Evolutionary conservation across 2,113 vertebrate species (phyloP).

Genomic region (Glaucidium brasilianum): DNA sequence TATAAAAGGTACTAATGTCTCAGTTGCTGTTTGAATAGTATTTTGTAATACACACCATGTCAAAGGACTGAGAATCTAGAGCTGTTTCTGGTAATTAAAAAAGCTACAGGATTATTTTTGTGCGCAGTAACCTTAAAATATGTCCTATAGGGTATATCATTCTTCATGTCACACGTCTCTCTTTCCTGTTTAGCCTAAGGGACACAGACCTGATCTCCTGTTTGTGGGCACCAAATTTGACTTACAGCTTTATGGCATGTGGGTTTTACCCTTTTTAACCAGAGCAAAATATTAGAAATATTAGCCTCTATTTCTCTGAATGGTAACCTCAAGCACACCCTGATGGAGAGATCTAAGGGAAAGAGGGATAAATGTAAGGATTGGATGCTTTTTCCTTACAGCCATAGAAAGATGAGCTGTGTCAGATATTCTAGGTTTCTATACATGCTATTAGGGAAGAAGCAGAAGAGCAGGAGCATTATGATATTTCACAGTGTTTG

Average conservation of each 20-base stretch:
- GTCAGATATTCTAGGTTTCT: neutral
- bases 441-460: neutral
- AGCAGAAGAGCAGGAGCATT: neutral
- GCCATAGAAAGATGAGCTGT: neutral
- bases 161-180: neutral
- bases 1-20: neutral
- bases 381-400: neutral
- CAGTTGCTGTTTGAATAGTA: neutral
- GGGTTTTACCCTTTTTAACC: neutral
- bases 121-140: neutral
- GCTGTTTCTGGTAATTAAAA: neutral
- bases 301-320: neutral
- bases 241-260: neutral
- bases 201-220: neutral
- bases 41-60: fast-evolving
- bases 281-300: neutral
- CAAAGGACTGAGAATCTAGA: neutral
- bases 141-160: fast-evolving
- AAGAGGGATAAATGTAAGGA: neutral
- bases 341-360: neutral
- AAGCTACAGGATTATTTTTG: neutral
- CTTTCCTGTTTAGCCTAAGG: neutral
- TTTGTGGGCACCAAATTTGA: neutral
- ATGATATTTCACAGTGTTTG: neutral
- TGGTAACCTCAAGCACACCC: neutral